phyloP scores from a whole-genome alignment of 2,888 invertebrate species.

The Cryptops parisi region DNA sequence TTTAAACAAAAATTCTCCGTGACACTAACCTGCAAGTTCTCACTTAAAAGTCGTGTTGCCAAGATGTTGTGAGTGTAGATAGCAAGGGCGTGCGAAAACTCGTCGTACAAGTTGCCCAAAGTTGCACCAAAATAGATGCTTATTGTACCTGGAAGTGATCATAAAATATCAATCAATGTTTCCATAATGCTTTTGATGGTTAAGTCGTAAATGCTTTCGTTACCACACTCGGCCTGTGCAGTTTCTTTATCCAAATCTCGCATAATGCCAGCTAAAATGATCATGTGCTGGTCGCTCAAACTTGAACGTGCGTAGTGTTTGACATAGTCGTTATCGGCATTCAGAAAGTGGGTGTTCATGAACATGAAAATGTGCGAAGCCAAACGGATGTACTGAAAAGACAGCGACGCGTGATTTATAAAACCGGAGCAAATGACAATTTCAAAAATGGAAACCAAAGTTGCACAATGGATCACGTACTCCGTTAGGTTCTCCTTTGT shows the following conservation, averaged over 20 bases:
- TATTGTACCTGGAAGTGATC: slow-evolving; percentile 43
- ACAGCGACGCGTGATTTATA: too few relatives aligned
- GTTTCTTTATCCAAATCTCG: slow-evolving; percentile 83
- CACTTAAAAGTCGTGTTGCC: slow-evolving; percentile 51
- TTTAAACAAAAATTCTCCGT: too few relatives aligned
- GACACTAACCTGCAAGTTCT: slow-evolving; percentile 41
- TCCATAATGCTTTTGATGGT: not conserved
- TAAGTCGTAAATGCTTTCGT: too few relatives aligned
- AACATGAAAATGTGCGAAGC: slow-evolving; percentile 76
- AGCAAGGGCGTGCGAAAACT: slow-evolving; percentile 62
- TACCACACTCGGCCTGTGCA: slow-evolving; percentile 58
- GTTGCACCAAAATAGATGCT: slow-evolving; percentile 56
- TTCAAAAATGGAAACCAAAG: slow-evolving; percentile 4
- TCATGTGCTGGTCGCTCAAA: slow-evolving; percentile 74
- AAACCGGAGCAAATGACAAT: slow-evolving; percentile 11
- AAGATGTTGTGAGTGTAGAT: slow-evolving; percentile 66
- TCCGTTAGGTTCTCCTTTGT: slow-evolving; percentile 62
- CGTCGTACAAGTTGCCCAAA: slow-evolving; percentile 49
- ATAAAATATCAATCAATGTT: not conserved
- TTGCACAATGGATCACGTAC: slow-evolving; percentile 32
- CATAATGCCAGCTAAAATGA: slow-evolving; percentile 63
- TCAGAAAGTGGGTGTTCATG: slow-evolving; percentile 64
- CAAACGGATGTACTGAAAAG: slow-evolving; percentile 71
- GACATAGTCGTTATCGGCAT: slow-evolving; percentile 50
- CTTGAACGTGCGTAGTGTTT: slow-evolving; percentile 52